A percentile compares a stretch with the other conserved stretches of the same genome.
Evolutionary conservation across 2,797 vertebrate genomes (phyloP).

Genomic region (Tokudaia muenninki): DNA sequence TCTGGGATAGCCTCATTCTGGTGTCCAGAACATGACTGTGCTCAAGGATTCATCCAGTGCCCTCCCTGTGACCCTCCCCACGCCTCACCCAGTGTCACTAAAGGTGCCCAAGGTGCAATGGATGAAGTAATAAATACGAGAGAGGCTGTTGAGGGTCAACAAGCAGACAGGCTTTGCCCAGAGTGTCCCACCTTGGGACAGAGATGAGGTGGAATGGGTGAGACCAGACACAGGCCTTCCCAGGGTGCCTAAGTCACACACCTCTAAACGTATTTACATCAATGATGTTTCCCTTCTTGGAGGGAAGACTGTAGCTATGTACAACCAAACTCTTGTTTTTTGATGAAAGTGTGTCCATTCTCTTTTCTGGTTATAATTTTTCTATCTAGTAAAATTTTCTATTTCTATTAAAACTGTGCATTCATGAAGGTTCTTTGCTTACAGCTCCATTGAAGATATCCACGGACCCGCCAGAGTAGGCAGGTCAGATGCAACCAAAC

Average conservation of each 20-base stretch:
- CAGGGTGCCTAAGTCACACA: neutral
- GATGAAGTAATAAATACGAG: too few species aligned
- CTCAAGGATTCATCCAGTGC: neutral
- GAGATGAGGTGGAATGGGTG: neutral
- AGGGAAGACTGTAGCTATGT: neutral
- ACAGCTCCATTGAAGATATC: neutral
- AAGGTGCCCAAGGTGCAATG: neutral
- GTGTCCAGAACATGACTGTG: neutral
- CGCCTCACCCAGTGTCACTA: neutral
- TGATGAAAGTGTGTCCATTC: neutral
- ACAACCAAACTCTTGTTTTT: neutral
- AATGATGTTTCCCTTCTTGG: neutral
- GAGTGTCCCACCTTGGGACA: neutral
- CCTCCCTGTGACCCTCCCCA: neutral
- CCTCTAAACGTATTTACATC: neutral
- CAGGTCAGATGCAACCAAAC: neutral
- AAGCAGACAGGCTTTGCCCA: neutral
- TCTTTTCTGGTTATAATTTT: neutral
- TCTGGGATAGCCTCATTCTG: neutral
- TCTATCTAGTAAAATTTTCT: neutral
- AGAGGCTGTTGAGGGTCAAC: neutral
- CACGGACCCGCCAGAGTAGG: neutral
- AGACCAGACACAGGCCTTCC: neutral
- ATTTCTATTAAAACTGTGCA: slow-evolving; percentile 23
- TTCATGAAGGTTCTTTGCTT: neutral